Base-by-base conservation (phyloP, 2,113 vertebrate species). In the Callospermophilus lateralis region DNA sequence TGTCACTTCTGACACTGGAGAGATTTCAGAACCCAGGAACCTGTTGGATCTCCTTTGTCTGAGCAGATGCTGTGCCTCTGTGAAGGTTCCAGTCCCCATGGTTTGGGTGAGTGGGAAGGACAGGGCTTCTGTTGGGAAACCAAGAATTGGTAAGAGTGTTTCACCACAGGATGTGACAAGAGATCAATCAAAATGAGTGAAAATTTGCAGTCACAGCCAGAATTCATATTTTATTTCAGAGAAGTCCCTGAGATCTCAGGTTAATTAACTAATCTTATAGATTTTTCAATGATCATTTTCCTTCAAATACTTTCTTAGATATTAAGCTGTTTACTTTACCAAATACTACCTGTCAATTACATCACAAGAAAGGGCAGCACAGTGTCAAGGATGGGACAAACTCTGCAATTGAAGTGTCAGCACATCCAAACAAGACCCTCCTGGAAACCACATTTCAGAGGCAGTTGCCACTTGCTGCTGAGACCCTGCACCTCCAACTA, bases 181-280 rank as follows among this genome's bases (percentile, higher is more conserved):
- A 73, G 32, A 72, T n/a, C 34, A 84, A 73, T 67, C 30, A 77
- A 77, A 78, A 45, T 8, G 39, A 51, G 11, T 61, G 28, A 68
- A 51, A 53, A 84, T 53, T 90, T 68, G 11, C 13, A 74, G 61
- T 34, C 30, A 20, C 3, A 55, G 6, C 55, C 26, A 84, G 61
- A 78, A 74, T 42, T 61, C 53, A 30, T 17, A 26, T 68, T 95
- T 67, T 78, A 10, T 74, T 87, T 87, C 30, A 37, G 10, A 58
- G 55, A 94, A 88, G 3, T 1, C 22, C 32, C 1, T 32, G 39
- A 96, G 81, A 58, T 48, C 11, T 86, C 39, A 94, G 65, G 74
- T 70, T 74, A 68, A 88, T 74, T 68, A 84, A 68, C 12, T 78
- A 73, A 95, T 55, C n/a, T 84, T 94, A 9, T 12, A 77, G 85